Evolutionary conservation across 2,888 invertebrate species (phyloP).

Genomic region (Callimorpha dominula): DNA sequence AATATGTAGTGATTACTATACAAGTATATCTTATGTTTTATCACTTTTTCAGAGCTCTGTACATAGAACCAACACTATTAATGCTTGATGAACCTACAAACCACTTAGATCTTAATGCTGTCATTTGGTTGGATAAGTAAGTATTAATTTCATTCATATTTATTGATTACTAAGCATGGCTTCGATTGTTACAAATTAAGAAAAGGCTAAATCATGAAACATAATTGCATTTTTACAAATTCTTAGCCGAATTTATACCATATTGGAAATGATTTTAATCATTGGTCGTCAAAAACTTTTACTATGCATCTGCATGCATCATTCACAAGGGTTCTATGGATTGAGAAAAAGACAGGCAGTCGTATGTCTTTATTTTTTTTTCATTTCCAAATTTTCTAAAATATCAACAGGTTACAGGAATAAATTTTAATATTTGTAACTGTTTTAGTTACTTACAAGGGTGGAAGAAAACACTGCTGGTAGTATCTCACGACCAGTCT

Average conservation of each 20-base stretch:
- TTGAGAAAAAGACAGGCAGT: too few species aligned
- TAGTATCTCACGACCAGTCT: slow-evolving; percentile 99
- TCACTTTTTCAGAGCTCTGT: slow-evolving; percentile 92
- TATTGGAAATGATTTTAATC: not conserved
- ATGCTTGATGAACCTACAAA: slow-evolving; percentile 99
- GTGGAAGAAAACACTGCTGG: slow-evolving; percentile 99
- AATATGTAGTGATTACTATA: too few species aligned
- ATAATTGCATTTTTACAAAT: not conserved
- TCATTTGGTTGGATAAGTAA: slow-evolving; percentile 99
- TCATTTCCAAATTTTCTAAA: too few species aligned
- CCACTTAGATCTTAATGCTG: slow-evolving; percentile 99
- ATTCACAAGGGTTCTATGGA: not conserved
- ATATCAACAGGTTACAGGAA: not conserved
- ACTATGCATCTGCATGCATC: not conserved
- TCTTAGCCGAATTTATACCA: not conserved
- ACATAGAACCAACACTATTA: slow-evolving; percentile 98
- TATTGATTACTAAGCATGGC: not conserved
- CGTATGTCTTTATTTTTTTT: too few species aligned
- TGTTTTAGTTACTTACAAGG: slow-evolving; percentile 94
- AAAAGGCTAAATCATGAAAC: not conserved
- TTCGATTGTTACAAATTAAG: not conserved
- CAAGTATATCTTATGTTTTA: not conserved
- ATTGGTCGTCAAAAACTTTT: not conserved
- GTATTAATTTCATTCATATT: slow-evolving; percentile 57
- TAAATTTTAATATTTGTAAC: not conserved